Conservation (phyloP, 2,113 vertebrate genomes). For the Hypanus sabinus region DNA sequence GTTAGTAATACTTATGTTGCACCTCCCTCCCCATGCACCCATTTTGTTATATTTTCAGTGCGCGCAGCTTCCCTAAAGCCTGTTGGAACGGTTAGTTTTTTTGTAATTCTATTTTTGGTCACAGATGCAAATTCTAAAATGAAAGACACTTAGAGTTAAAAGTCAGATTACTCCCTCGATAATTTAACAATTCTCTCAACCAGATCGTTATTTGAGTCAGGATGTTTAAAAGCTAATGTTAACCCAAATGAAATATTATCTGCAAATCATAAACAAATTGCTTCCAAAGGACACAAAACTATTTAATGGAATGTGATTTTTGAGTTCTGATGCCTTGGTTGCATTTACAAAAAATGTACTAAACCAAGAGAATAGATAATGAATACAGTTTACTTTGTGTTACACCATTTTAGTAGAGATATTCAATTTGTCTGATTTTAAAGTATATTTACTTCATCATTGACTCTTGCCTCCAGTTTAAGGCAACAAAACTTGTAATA, state of each 20-base stretch:
- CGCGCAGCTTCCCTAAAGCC: background rate
- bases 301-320: background rate
- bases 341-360: background rate
- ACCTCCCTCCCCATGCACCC: background rate
- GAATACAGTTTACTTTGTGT: background rate
- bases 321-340: background rate
- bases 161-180: background rate
- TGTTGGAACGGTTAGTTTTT: background rate
- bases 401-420: background rate
- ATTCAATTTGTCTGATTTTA: background rate
- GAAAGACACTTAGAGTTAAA: slow-evolving; percentile 11
- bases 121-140: background rate
- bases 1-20: background rate
- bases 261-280: background rate
- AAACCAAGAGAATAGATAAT: background rate
- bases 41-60: background rate
- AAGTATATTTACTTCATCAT: background rate
- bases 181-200: background rate
- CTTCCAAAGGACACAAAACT: background rate
- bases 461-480: background rate
- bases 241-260: background rate
- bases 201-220: background rate
- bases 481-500: background rate
- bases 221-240: slow-evolving; percentile 19
- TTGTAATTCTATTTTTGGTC: background rate